A percentile compares a stretch with the other conserved stretches of the same genome.
phyloP scores from a whole-genome alignment of 2,888 invertebrate species.

The Cryptus viduatorius region DNA sequence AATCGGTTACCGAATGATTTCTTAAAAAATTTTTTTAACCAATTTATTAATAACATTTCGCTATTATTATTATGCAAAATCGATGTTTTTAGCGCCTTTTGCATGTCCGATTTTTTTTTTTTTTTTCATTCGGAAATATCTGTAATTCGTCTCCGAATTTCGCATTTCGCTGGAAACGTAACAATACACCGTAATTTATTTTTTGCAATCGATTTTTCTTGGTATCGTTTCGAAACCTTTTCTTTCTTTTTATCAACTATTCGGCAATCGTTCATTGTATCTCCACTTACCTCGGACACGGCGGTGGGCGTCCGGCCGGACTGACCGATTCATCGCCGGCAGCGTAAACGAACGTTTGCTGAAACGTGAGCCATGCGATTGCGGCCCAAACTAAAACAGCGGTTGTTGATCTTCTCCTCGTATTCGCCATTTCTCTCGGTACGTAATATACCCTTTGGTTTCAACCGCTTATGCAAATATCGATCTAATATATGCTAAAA shows the following conservation, averaged over 20 bases:
- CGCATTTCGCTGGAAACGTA: too few relatives aligned
- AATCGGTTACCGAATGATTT: too few relatives aligned
- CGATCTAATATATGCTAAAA: not conserved
- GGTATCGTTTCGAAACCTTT: not conserved
- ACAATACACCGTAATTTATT: too few relatives aligned
- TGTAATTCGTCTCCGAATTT: too few relatives aligned
- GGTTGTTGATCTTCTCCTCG: slow-evolving; percentile 70
- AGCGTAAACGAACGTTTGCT: slow-evolving; percentile 56
- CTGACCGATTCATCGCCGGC: slow-evolving; percentile 64
- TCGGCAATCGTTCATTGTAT: slow-evolving; percentile 36
- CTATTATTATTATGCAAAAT: too few relatives aligned
- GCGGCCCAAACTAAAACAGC: slow-evolving; percentile 72
- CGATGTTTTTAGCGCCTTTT: too few relatives aligned
- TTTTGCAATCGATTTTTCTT: not conserved
- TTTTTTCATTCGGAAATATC: too few relatives aligned
- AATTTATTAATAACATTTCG: too few relatives aligned
- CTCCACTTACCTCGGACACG: slow-evolving; percentile 82
- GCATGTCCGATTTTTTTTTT: too few relatives aligned
- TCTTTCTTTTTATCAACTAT: not conserved
- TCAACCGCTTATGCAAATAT: slow-evolving; percentile 12
- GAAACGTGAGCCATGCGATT: slow-evolving; percentile 68
- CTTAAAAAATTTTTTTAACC: too few relatives aligned
- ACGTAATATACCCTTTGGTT: slow-evolving; percentile 13
- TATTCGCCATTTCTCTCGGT: slow-evolving; percentile 74
- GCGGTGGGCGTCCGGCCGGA: slow-evolving; percentile 74